Percentiles rank a stretch among this genome's conserved stretches.
Evolutionary conservation across 2,113 vertebrate genomes (phyloP).

Genomic region (Dolichotis patagonum): DNA sequence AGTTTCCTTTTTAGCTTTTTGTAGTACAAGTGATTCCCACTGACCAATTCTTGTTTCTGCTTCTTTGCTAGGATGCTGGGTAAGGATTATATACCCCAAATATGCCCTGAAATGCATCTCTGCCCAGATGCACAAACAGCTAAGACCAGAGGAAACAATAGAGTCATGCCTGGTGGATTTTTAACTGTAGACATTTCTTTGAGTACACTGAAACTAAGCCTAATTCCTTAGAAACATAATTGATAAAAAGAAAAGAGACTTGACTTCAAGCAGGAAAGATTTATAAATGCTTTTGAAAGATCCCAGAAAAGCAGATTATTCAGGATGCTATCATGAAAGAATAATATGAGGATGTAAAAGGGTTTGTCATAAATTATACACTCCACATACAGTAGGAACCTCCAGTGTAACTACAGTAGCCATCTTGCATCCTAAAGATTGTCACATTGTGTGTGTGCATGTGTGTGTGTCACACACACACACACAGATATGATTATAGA

Average conservation of each 20-base stretch:
- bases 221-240: neutral
- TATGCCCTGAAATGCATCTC: neutral
- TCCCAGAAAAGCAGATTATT: neutral
- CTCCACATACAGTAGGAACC: neutral
- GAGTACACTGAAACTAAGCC: neutral
- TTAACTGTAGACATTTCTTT: neutral
- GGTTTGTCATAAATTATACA: no score
- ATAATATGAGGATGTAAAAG: neutral
- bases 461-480: no score
- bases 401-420: neutral
- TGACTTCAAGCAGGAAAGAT: neutral
- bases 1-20: no score
- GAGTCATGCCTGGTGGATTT: neutral
- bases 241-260: neutral
- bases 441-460: no score
- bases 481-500: no score
- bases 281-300: constrained; percentile 14
- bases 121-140: neutral
- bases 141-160: neutral
- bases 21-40: neutral
- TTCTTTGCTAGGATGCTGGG: neutral
- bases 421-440: neutral
- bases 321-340: neutral
- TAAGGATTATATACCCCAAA: neutral
- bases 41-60: neutral